Base-by-base conservation (phyloP, 2,888 invertebrate genomes). In the Metalampra italica region DNA sequence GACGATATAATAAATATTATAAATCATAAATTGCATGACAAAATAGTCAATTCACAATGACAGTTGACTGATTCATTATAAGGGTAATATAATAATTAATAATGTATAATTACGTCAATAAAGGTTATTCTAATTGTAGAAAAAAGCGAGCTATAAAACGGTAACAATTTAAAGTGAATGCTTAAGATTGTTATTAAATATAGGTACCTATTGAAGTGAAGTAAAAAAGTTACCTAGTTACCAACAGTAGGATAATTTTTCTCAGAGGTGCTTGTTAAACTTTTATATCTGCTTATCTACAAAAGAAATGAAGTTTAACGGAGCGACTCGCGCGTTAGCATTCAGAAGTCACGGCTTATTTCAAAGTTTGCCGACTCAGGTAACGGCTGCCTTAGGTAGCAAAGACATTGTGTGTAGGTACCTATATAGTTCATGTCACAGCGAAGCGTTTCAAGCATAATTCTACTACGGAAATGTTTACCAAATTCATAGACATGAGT, bases 261-360 rank as follows among this genome's bases (percentile, higher is more conserved):
- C 54, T 50, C 50, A 46, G 53, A 55, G 56, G 56, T 47, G 56
- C 58, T 64, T 62, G 68, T 71, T 71, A 65, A 72, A 76, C 56
- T 74, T 75, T 67, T 68, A 72, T 71, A 72, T 71, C 69, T 61
- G 59, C 61, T 63, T 56, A 59, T 52, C 47, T 49, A 51, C 53
- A 57, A 59, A n/a, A 67, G 62, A 66, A 72, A 59, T 55, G 53
- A 71, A 71, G 72, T 71, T 73, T 60, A 68, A 67, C 67, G 59
- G 57, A 71, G 66, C 72, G 67, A 66, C 52, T 56, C 61, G 56
- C 64, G 55, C 56, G 62, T 82, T 75, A 72, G 72, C 71, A 77
- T 80, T 82, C 75, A 70, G 65, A 76, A 78, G 78, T 78, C 75
- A 74, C 69, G 63, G 71, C 69, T 75, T 73, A 75, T 70, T 71